A percentile compares a stretch with the other conserved stretches of the same genome.
These are phyloP conservation scores for Alexandromys fortis DNA, from an alignment of 2,113 vertebrate genomes.

Conservation along the genomic window DNA sequence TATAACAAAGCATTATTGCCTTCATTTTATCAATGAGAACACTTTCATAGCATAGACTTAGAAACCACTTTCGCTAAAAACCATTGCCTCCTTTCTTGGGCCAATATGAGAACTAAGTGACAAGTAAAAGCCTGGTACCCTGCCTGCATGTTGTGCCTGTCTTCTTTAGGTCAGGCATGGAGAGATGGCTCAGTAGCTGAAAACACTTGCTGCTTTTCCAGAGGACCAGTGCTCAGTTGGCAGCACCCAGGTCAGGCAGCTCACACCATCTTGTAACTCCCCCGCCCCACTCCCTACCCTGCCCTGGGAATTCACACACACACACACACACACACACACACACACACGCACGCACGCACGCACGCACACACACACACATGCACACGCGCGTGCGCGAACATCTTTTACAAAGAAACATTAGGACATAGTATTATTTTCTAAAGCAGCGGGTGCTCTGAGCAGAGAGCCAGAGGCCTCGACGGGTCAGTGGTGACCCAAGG, in stretches of 20 bases:
- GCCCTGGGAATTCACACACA: no score
- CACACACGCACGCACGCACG: not conserved
- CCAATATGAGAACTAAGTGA: no score
- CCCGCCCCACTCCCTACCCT: not conserved
- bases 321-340: not conserved
- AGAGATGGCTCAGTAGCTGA: not conserved
- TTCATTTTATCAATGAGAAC: constrained; percentile 15
- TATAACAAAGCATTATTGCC: not conserved
- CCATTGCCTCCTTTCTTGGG: not conserved
- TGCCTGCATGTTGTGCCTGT: not conserved
- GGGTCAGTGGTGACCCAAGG: no score
- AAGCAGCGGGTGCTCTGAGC: no score
- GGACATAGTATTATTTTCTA: not conserved
- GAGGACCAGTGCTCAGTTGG: not conserved
- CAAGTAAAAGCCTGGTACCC: not conserved
- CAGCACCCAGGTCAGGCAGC: not conserved
- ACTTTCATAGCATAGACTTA: not conserved
- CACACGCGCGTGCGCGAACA: not conserved
- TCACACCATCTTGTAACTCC: not conserved
- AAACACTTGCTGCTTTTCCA: not conserved
- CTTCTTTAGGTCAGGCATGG: not conserved
- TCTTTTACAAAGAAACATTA: not conserved
- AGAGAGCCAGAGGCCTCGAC: no score
- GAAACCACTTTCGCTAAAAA: not conserved
- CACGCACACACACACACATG: not conserved